A percentile compares a stretch with the other conserved stretches of the same genome.
Evolutionary conservation across 2,113 vertebrate species (phyloP).

Genomic region (Turdus rufiventris): DNA sequence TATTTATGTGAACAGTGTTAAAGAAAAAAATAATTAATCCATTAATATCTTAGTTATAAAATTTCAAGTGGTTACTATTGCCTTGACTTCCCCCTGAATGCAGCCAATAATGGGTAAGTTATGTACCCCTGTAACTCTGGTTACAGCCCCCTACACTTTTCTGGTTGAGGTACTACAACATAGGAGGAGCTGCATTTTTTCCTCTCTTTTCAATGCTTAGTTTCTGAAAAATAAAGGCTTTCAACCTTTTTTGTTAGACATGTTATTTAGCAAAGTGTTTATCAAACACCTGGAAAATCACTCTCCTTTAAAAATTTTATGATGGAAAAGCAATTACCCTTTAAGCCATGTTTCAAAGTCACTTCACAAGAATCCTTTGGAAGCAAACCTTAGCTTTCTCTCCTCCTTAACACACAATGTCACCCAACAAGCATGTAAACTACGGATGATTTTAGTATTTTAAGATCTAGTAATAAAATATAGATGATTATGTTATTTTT

Average conservation of each 20-base stretch:
- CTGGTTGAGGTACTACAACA: background rate
- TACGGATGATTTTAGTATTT: background rate
- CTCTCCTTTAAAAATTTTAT: background rate
- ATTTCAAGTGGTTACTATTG: background rate
- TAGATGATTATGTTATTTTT: background rate
- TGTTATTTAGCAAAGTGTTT: constrained; percentile 38
- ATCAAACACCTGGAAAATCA: constrained; percentile 57
- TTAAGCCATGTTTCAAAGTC: background rate
- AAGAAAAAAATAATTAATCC: background rate
- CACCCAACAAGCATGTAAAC: background rate
- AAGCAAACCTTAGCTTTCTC: background rate
- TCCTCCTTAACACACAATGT: background rate
- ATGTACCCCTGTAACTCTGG: background rate
- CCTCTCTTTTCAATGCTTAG: background rate
- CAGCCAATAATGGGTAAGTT: background rate
- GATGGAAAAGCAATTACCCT: constrained; percentile 58
- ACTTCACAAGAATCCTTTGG: constrained; percentile 18
- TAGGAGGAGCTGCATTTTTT: background rate
- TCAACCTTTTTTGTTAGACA: background rate
- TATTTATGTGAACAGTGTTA: background rate
- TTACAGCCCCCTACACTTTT: background rate
- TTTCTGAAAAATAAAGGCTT: background rate
- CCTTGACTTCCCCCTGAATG: background rate
- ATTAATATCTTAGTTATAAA: background rate
- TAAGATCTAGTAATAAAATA: background rate